Evolutionary conservation across 2,888 invertebrate genomes (phyloP).

Genomic region (Elysia crispata): DNA sequence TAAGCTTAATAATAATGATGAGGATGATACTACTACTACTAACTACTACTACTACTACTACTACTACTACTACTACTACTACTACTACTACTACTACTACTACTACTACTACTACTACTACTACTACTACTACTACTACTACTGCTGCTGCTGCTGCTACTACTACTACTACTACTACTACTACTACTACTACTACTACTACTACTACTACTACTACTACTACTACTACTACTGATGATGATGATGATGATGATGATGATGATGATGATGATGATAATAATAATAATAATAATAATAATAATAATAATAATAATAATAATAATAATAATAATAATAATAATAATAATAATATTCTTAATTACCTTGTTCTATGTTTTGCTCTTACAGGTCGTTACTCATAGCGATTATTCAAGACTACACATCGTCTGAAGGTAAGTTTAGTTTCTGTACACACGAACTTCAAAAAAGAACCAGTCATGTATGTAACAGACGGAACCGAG

Average conservation of each 20-base stretch:
- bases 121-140: conserved; percentile 9
- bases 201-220: too few relatives aligned
- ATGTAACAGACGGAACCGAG: too few relatives aligned
- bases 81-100: conserved; percentile 4
- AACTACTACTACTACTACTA: conserved; percentile 9
- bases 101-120: conserved; percentile 9
- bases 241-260: too few relatives aligned
- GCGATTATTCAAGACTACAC: too few relatives aligned
- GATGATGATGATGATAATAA: conserved; percentile 13
- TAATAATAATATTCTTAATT: not conserved
- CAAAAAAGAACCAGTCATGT: too few relatives aligned
- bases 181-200: not conserved
- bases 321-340: not conserved
- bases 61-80: conserved; percentile 9
- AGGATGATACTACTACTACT: too few relatives aligned
- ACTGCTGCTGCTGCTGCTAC: not conserved
- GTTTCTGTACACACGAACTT: too few relatives aligned
- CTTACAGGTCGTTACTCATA: too few relatives aligned
- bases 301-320: conserved; percentile 6
- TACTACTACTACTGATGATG: too few relatives aligned
- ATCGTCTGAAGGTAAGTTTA: too few relatives aligned
- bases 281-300: conserved; percentile 17
- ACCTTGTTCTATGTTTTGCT: too few relatives aligned
- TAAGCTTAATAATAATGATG: too few relatives aligned
- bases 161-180: not conserved